Base-by-base conservation (phyloP, 2,797 vertebrate species). In the Gila robusta region DNA sequence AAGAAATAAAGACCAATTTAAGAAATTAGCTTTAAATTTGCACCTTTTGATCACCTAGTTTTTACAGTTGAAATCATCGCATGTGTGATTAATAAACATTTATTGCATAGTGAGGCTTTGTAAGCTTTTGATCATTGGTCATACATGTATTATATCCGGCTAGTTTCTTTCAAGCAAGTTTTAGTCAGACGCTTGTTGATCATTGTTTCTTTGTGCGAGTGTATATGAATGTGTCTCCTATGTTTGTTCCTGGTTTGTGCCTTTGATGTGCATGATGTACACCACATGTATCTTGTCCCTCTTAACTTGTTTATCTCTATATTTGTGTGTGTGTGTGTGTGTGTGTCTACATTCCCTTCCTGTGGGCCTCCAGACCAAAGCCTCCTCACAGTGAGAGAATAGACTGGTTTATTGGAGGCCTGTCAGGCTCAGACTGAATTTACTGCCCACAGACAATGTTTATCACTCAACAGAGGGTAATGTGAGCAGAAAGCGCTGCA, bases 311-410 rank as follows among this genome's bases (percentile, higher is more conserved):
- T 71, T 84, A 69, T 78, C 64, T 77, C 41, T 70, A 41, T 71
- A 28, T 81, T 21, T 86, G 71, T 67, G 32, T 64, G 37, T 73
- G 35, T 70, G 32, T 32, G 32, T 32, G 32, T 32, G 32, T 32
- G 32, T 89, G 91, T 89, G 92, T 90, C 92, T 93, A 93, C 94
- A 93, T 92, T 94, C 94, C 93, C 94, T 95, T 95, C 94, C 94
- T 94, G 91, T 91, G 91, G 93, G 92, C 91, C 93, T 90, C 90
- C 83, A 88, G 92, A 93, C 87, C 91, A 92, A 93, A 92, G 89
- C 91, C 90, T 90, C 89, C 92, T 85, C 82, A 56, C 69, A n/a
- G 83, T 32, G 70, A 82, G 87, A 89, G 88, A 88, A 87, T 87
- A 84, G 87, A 83, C 80, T 71, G 88, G 86, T 88, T 90, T 84